Evolutionary conservation across 2,113 vertebrate species (phyloP).

Genomic region (Megaptera novaeangliae): DNA sequence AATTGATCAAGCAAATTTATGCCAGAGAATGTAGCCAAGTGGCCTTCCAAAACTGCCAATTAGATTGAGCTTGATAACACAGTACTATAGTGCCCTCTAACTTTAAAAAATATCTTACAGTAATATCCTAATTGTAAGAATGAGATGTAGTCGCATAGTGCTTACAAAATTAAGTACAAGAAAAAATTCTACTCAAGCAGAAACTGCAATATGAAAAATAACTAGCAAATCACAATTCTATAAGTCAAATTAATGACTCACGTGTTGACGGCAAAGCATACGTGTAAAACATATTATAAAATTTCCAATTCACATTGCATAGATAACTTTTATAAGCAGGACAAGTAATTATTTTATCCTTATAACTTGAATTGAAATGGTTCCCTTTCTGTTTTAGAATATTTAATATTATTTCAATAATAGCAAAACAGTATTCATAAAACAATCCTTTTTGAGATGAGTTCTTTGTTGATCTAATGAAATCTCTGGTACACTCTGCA

Average conservation of each 20-base stretch:
- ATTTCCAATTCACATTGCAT: not conserved
- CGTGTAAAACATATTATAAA: not conserved
- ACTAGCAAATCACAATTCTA: not conserved
- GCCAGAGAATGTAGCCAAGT: not conserved
- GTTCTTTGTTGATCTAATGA: not conserved
- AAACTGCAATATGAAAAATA: not conserved
- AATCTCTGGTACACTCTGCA: not conserved
- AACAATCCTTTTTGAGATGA: not conserved
- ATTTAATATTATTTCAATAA: not conserved
- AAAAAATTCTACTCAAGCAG: not conserved
- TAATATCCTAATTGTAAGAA: not conserved
- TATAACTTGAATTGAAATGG: not conserved
- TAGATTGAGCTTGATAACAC: not conserved
- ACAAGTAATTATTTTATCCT: not conserved
- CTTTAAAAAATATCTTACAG: not conserved
- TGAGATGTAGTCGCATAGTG: not conserved
- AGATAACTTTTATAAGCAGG: not conserved
- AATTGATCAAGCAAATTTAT: not conserved
- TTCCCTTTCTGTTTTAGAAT: not conserved
- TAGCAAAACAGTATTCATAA: not conserved
- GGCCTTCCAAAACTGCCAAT: not conserved
- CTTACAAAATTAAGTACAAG: not conserved
- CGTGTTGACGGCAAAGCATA: not conserved
- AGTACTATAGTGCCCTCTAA: not conserved
- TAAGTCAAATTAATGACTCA: not conserved